Evolutionary conservation across 1,140 invertebrate species (phyloP).

Genomic region (Trichonephila clavipes): DNA sequence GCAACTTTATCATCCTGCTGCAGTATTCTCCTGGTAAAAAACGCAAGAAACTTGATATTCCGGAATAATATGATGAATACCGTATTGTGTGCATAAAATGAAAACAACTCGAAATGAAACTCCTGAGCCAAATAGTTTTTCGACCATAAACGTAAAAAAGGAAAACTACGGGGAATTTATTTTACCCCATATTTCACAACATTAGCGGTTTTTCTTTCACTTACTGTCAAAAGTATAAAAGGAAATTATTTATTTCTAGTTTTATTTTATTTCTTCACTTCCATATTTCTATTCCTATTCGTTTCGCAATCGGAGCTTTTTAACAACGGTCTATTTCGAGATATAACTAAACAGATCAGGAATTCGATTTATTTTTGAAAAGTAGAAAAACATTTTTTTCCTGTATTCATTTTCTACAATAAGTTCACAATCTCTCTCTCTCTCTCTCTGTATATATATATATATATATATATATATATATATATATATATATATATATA

Average conservation of each 20-base stretch:
- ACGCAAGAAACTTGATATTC: background rate
- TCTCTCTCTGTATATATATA: no score
- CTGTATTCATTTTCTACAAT: no score
- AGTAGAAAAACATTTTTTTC: no score
- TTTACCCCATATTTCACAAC: constrained; percentile 43
- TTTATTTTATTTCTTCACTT: background rate
- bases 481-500: no score
- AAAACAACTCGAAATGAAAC: constrained; percentile 44
- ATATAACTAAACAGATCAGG: constrained; percentile 36
- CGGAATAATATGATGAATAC: constrained; percentile 52
- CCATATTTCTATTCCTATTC: constrained; percentile 1
- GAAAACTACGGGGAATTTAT: constrained; percentile 44
- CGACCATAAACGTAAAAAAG: background rate
- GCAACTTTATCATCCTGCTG: background rate
- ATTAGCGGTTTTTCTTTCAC: constrained; percentile 50
- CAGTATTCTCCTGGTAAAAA: constrained; percentile 18
- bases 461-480: no score
- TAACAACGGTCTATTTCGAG: no score
- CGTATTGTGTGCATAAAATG: constrained; percentile 50
- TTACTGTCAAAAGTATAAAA: background rate
- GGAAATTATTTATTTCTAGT: no score
- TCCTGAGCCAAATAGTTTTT: constrained; percentile 12
- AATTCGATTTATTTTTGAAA: background rate
- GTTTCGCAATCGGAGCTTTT: background rate
- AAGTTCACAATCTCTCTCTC: no score